phyloP scores from a whole-genome alignment of 2,797 vertebrate species.

The Saxicola maurus region DNA sequence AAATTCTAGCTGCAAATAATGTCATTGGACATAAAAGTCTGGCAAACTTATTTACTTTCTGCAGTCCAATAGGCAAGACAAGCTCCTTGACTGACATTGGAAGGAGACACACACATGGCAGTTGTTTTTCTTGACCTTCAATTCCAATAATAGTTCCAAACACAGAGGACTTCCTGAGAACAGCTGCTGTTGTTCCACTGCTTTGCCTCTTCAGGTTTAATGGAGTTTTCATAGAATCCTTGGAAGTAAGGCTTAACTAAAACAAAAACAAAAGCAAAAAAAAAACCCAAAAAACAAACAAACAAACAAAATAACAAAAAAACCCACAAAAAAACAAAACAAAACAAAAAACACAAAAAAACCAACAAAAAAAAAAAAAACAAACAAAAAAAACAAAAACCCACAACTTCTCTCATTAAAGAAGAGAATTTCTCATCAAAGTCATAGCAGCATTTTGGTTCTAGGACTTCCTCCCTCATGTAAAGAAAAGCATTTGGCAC shows the following conservation, averaged over 20 bases:
- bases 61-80: background rate
- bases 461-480: background rate
- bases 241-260: background rate
- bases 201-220: background rate
- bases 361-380: too few species aligned
- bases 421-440: background rate
- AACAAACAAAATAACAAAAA: too few species aligned
- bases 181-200: background rate
- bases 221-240: background rate
- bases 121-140: conserved; percentile 11
- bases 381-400: rapidly evolving
- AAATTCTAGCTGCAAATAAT: background rate
- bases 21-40: background rate
- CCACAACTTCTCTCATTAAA: background rate
- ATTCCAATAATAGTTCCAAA: background rate
- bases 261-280: background rate
- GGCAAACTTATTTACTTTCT: background rate
- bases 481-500: background rate
- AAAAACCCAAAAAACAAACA: too few species aligned
- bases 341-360: too few species aligned
- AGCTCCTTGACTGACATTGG: background rate
- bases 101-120: rapidly evolving
- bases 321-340: rapidly evolving
- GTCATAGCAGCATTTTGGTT: background rate
- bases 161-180: background rate